Percentiles rank a stretch among this genome's conserved stretches.
phyloP scores from a whole-genome alignment of 2,797 vertebrate genomes.

The Lepilemur septentrionalis region DNA sequence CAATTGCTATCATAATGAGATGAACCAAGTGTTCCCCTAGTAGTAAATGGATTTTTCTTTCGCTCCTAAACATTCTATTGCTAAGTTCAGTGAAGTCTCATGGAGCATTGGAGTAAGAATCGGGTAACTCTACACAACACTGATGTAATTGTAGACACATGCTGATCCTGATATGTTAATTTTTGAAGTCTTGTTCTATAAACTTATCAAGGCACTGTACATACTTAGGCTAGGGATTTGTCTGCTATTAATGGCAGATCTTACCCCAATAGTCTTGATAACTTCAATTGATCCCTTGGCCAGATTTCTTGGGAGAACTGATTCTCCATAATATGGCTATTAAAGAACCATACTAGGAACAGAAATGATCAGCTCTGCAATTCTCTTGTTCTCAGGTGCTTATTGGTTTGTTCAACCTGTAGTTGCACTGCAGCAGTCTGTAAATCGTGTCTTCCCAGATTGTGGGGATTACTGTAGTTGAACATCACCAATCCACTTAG shows the following conservation, averaged over 20 bases:
- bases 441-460: background rate
- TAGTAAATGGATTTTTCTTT: slow-evolving; percentile 36
- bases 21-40: background rate
- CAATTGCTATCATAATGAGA: slow-evolving; percentile 29
- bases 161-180: too few species aligned
- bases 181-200: background rate
- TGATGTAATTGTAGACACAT: background rate
- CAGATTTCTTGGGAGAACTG: background rate
- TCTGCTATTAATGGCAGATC: background rate
- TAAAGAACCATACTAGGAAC: background rate
- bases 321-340: background rate
- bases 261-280: background rate
- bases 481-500: too few species aligned
- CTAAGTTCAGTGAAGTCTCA: slow-evolving; percentile 29
- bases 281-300: background rate
- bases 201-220: background rate
- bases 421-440: background rate
- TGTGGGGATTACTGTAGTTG: background rate
- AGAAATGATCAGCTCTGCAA: background rate
- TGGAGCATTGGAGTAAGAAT: background rate
- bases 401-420: background rate
- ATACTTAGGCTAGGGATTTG: background rate
- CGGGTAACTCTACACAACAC: background rate
- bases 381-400: background rate
- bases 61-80: slow-evolving; percentile 21